Conservation (phyloP, 2,797 vertebrate species). For the Macropodus opercularis region DNA sequence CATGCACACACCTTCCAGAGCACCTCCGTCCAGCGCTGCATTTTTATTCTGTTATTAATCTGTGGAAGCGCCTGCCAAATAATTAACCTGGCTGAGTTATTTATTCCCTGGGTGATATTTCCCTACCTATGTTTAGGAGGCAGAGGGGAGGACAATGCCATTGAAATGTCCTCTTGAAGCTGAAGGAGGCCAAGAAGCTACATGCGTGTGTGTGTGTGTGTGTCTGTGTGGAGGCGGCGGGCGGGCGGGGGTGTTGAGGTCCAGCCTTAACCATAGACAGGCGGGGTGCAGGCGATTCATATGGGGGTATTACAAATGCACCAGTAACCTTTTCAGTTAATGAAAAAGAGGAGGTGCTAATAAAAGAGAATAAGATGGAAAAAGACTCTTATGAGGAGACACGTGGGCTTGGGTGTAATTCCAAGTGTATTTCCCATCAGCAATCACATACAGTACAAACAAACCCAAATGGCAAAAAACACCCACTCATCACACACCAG, state of each 20-base stretch:
- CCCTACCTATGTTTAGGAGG: slow-evolving; percentile 70
- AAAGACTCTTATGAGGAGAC: slow-evolving; percentile 45
- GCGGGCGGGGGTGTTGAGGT: slow-evolving; percentile 1
- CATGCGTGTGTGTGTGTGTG: slow-evolving; percentile 39
- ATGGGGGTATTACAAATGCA: slow-evolving; percentile 64
- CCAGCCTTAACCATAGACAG: slow-evolving; percentile 23
- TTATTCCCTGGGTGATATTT: slow-evolving; percentile 80
- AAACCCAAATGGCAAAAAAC: slow-evolving; percentile 18
- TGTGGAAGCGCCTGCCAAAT: slow-evolving; percentile 72
- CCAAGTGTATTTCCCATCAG: slow-evolving; percentile 31
- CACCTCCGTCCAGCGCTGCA: slow-evolving; percentile 47
- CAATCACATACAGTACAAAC: slow-evolving; percentile 32
- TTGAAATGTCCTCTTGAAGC: slow-evolving; percentile 68
- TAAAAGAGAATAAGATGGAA: slow-evolving; percentile 71
- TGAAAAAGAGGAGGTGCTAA: slow-evolving; percentile 74
- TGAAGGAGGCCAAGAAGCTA: slow-evolving; percentile 46
- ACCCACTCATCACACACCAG: slow-evolving; percentile 24
- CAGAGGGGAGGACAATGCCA: slow-evolving; percentile 64
- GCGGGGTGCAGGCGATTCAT: slow-evolving; percentile 45
- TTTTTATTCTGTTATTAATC: slow-evolving; percentile 79
- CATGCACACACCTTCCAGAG: slow-evolving; percentile 44
- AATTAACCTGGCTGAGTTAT: slow-evolving; percentile 80
- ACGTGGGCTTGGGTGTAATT: slow-evolving; percentile 33
- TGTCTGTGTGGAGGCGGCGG: background rate
- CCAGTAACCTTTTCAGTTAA: slow-evolving; percentile 80